Base-by-base conservation (phyloP, 2,888 invertebrate genomes). In the Cactoblastis cactorum region DNA sequence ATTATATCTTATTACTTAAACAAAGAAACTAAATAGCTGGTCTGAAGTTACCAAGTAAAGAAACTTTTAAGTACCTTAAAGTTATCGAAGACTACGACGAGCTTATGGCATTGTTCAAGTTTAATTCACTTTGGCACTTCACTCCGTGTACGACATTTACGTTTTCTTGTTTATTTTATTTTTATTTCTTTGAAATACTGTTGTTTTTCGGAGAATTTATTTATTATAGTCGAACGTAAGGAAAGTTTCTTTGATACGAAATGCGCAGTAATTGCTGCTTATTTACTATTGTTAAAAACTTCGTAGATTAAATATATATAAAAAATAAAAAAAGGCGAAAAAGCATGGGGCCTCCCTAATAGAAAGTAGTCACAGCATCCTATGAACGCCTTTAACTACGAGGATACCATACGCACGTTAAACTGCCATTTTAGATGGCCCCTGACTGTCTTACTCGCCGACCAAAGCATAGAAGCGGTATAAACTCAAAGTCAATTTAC, bases 71-170 rank as follows among this genome's bases (percentile, higher is more conserved):
- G 52, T 45, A 54, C 54, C 49, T 52, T 50, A 24, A 54, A 54
- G 54, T 54, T 52, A 54, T 54, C 52, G 54, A 52, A 48, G 49
- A 52, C 32, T 34, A 28, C 15, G 51, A 52, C 52, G 45, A 51
- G 53, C 55, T 53, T 51, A 55, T 51, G 43, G 52, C 55, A 53
- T 51, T 53, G 53, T 53, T 55, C 14, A 38, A 55, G 53, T 55
- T 55, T 49, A 53, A 55, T 51, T 53, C 52, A 53, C 53, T 55
- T 55, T 55, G 51, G 45, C 53, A 53, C 55, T 55, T 50, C 39
- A 50, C 51, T 53, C 55, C 53, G 53, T 55, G 53, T 51, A 51
- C 34, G 33, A 51, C 49, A 52, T 54, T 55, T 49, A 49, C 41
- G 19, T 33, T 19, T 32, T 18, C 34, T 19, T 39, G 39, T 41